phyloP scores from a whole-genome alignment of 2,888 invertebrate genomes.

The Hipparchia semele region DNA sequence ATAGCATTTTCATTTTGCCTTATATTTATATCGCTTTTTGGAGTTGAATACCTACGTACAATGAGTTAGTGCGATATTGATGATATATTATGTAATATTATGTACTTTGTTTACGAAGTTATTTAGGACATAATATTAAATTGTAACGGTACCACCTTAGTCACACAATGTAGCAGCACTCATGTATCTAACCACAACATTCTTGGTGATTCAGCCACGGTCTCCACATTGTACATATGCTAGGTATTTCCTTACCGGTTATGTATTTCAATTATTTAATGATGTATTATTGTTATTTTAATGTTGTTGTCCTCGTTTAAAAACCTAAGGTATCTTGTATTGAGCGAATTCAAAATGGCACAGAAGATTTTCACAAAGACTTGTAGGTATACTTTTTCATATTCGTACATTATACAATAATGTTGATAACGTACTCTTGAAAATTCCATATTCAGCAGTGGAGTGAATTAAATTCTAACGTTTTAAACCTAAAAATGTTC shows the following conservation, averaged over 20 bases:
- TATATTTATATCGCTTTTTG: too few species aligned
- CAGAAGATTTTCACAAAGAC: too few species aligned
- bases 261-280: conserved; percentile 10
- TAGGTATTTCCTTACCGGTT: conserved; percentile 12
- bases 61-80: too few species aligned
- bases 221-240: not conserved
- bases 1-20: too few species aligned
- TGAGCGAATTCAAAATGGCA: too few species aligned
- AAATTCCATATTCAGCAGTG: not conserved
- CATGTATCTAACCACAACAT: conserved; percentile 15
- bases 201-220: conserved; percentile 15
- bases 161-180: conserved; percentile 14
- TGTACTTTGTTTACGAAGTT: not conserved
- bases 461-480: not conserved
- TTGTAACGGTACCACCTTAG: conserved; percentile 17
- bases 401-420: not conserved
- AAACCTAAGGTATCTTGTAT: not conserved
- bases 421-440: not conserved
- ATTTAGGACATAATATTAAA: conserved; percentile 5
- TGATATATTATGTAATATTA: not conserved
- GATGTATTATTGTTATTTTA: conserved; percentile 2
- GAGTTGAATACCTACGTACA: too few species aligned
- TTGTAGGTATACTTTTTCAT: too few species aligned
- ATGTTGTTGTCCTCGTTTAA: not conserved
- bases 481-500: not conserved